Conservation (phyloP, 2,797 vertebrate species). For the Simalia tracyae region DNA sequence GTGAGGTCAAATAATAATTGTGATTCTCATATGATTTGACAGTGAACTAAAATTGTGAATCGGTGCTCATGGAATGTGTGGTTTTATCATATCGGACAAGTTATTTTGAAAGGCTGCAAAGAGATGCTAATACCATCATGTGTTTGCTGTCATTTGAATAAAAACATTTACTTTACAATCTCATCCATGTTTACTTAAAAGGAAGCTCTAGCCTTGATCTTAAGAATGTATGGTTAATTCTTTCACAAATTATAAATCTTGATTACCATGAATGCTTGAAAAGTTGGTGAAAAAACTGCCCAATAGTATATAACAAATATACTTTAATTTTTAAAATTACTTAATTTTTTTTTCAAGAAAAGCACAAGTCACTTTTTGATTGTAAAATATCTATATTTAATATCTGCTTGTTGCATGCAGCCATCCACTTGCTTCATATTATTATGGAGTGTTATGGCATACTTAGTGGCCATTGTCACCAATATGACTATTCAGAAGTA, state of each 20-base stretch:
- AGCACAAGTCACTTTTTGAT: background rate
- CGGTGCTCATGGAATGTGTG: background rate
- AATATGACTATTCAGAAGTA: background rate
- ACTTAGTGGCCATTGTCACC: background rate
- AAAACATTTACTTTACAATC: background rate
- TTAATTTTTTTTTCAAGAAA: background rate
- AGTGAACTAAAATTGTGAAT: background rate
- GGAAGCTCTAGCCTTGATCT: background rate
- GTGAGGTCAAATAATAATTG: background rate
- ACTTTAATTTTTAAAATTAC: background rate
- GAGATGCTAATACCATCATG: background rate
- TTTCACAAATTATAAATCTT: background rate
- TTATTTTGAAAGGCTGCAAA: background rate
- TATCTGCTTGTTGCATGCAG: background rate
- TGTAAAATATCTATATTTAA: background rate
- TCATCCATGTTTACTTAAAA: background rate
- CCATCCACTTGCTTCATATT: background rate
- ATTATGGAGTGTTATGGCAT: background rate
- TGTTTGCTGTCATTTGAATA: background rate
- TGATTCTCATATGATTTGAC: background rate
- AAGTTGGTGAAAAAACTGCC: background rate
- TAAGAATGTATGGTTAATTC: background rate
- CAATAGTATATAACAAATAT: background rate
- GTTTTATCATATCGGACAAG: background rate
- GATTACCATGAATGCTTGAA: background rate